Evolutionary conservation across 2,797 vertebrate genomes (phyloP).

Genomic region (Rhinogobio ventralis): DNA sequence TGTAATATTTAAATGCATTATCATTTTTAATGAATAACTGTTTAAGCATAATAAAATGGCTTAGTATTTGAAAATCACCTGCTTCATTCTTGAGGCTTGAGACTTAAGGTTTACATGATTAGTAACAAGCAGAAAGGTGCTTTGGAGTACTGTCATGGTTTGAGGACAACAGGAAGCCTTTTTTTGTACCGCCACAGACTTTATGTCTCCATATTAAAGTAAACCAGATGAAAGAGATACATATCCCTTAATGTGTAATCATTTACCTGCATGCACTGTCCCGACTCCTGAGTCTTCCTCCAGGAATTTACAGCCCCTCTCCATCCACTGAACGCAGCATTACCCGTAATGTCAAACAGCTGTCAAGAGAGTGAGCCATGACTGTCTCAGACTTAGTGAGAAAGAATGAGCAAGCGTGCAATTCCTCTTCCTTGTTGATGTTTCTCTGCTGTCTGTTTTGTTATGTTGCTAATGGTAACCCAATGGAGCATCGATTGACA

Average conservation of each 20-base stretch:
- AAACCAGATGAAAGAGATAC: slow-evolving; percentile 68
- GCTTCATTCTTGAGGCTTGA: neutral
- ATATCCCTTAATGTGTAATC: slow-evolving; percentile 64
- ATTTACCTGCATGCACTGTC: slow-evolving; percentile 67
- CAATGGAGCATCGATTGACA: slow-evolving; percentile 55
- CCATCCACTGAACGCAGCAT: slow-evolving; percentile 41
- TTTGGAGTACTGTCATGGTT: slow-evolving; percentile 48
- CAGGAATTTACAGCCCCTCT: slow-evolving; percentile 50
- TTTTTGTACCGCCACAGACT: slow-evolving; percentile 58
- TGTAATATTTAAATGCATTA: neutral
- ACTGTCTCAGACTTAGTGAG: slow-evolving; percentile 41
- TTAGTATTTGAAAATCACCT: neutral
- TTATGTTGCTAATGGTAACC: slow-evolving; percentile 62
- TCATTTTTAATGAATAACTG: neutral
- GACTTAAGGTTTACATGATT: slow-evolving; percentile 8
- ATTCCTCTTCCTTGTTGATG: slow-evolving; percentile 50
- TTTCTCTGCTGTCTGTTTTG: slow-evolving; percentile 60
- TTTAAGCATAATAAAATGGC: neutral
- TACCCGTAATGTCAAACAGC: slow-evolving; percentile 64
- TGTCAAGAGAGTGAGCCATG: slow-evolving; percentile 57
- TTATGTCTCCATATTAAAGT: slow-evolving; percentile 65
- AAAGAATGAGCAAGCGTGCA: slow-evolving; percentile 34
- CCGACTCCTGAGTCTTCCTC: slow-evolving; percentile 56
- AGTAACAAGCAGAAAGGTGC: slow-evolving; percentile 38
- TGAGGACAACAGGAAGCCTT: slow-evolving; percentile 48